A percentile compares a stretch with the other conserved stretches of the same genome.
phyloP scores from a whole-genome alignment of 2,113 vertebrate species.

The Alectura lathami region DNA sequence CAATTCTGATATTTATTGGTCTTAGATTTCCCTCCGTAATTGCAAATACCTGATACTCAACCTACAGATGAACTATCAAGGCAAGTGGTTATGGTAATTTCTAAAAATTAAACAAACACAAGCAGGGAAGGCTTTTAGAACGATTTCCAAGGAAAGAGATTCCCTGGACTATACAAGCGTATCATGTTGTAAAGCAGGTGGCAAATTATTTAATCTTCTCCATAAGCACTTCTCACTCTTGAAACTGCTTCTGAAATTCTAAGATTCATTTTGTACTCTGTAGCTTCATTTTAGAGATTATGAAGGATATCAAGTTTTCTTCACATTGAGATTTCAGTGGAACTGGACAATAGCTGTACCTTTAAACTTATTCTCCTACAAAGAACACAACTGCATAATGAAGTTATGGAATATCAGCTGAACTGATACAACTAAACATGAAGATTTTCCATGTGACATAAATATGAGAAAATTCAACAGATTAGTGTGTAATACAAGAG shows the following conservation, averaged over 20 bases:
- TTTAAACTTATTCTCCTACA: neutral
- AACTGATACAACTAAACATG: neutral
- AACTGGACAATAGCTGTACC: neutral
- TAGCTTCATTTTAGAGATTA: neutral
- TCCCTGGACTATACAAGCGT: neutral
- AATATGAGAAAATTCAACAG: neutral
- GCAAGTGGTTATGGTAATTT: neutral
- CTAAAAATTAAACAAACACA: neutral
- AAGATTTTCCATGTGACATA: neutral
- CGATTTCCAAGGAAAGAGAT: neutral
- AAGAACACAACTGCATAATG: neutral
- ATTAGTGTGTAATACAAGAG: neutral
- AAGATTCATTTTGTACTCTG: neutral
- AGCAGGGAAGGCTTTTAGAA: neutral
- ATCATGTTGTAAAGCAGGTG: neutral
- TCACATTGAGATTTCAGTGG: neutral
- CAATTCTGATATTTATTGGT: neutral
- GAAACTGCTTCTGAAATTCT: conserved; percentile 8
- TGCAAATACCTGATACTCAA: neutral
- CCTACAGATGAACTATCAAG: neutral
- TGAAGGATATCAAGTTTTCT: neutral
- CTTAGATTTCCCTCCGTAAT: neutral
- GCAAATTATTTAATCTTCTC: conserved; percentile 1
- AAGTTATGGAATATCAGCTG: neutral
- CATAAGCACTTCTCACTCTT: neutral